Base-by-base conservation (phyloP, 2,113 vertebrate genomes). In the Pituophis catenifer region DNA sequence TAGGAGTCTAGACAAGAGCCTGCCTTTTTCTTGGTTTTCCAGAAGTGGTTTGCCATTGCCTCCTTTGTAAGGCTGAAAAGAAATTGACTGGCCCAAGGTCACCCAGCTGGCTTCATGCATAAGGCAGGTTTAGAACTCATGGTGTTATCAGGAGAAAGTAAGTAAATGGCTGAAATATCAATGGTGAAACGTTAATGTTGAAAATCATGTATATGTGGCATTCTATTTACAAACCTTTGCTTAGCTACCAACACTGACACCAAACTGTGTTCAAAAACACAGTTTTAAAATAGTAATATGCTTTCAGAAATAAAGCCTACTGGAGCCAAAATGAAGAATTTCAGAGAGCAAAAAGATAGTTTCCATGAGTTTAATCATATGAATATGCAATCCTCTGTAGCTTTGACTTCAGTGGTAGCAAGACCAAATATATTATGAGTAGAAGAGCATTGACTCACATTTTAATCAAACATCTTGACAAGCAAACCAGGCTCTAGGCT, bases 91-190 rank as follows among this genome's bases (percentile, higher is more conserved):
- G 29, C 29, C 4, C 4, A 70, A 70, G 4, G 29, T 13, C 62
- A n/a, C 29, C 4, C 29, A 70, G 26, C 12, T 70, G 29, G 62
- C 29, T 70, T 70, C 62, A 70, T 70, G 62, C 29, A n/a, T 70
- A n/a, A 70, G 62, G 62, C 62, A 70, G 62, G 29, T 1, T 70
- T 70, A 70, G 62, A 70, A 70, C 12, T n/a, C 29, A n/a, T n/a
- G 29, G 29, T 94, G 92, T 65, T 96, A 95, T 95, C 86, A 24
- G n/a, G 91, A 94, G 90, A 88, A 81, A 93, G 10, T 9, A 33
- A 57, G 96, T 55, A 94, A 97, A 95, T 93, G 0, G 0, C 29
- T 92, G 58, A 62, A 92, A 89, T 50, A n/a, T 6, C 54, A 86
- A 50, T 89, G 33, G 8, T 38, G 33, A 38, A 81, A 86, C 26